Base-by-base conservation (phyloP, 2,888 invertebrate genomes). In the Griposia aprilina region DNA sequence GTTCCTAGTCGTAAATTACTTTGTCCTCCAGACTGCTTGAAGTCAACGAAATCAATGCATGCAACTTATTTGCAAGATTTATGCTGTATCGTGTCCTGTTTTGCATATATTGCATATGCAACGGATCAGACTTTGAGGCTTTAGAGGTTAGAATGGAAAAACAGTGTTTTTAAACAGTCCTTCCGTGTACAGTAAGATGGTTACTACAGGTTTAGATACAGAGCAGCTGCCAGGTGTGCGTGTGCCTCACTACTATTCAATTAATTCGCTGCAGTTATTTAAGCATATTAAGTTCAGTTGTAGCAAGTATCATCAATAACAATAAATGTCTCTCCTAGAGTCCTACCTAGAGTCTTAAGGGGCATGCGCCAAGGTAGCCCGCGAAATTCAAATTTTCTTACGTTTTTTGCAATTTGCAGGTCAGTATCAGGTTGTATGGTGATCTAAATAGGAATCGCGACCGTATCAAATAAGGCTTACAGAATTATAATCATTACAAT, bases 21-120 rank as follows among this genome's bases (percentile, higher is more conserved):
- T 45, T 20, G 55, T 62, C 48, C 60, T 11, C 62, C 66, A 83
- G 84, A 83, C 83, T 73, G 76, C 79, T 63, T 60, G 79, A 86
- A 73, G 68, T 67, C 83, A 70, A 76, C 36, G n/a, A 78, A 84
- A 81, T 76, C 72, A 62, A 30, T 70, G 23, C 71, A 70, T 73
- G 65, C 65, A 73, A 69, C n/a, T 13, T 59, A 63, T 83, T 83
- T 86, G 75, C 86, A 86, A 74, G 48, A 69, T 69, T 57, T 79
- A 83, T 79, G 63, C 72, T 7, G n/a, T 5, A 20, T 70, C 73
- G 72, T 62, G 83, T 36, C 10, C 15, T 59, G 45, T 62, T 85
- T 82, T 59, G 70, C 82, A 78, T 85, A 71, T 45, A n/a, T 72
- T 57, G 59, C 76, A 70, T 85, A 77, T 41, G 13, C 71, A 81